Evolutionary conservation across 2,113 vertebrate species (phyloP).

Genomic region (Strix uralensis): DNA sequence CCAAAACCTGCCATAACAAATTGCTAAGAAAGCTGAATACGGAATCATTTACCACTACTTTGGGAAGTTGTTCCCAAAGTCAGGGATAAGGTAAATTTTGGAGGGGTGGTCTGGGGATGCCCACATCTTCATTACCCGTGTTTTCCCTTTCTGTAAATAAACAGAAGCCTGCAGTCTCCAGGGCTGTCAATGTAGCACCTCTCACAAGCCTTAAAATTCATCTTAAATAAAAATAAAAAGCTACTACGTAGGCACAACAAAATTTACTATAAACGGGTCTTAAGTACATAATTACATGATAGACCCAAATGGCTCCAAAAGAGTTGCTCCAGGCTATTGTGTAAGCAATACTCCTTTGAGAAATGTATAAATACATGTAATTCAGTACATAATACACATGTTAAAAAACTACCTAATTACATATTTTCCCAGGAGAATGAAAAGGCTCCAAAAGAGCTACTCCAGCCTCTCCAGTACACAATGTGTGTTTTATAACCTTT

Average conservation of each 20-base stretch:
- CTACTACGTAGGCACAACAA: conserved; percentile 47
- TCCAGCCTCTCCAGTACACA: conserved; percentile 61
- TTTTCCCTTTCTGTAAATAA: not conserved
- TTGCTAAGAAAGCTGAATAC: not conserved
- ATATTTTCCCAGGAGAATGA: conserved; percentile 72
- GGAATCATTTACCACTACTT: conserved; percentile 16
- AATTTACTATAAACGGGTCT: conserved; percentile 67
- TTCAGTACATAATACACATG: conserved; percentile 62
- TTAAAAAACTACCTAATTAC: conserved; percentile 70
- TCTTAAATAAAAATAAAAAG: conserved; percentile 39
- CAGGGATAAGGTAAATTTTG: not conserved
- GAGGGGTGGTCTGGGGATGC: not conserved
- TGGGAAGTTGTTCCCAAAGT: not conserved
- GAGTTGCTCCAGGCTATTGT: conserved; percentile 73
- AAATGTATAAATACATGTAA: conserved; percentile 75
- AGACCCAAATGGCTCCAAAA: conserved; percentile 66
- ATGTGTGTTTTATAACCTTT: conserved; percentile 75
- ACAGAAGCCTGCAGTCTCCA: conserved; percentile 9
- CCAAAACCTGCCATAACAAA: conserved; percentile 11
- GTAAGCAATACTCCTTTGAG: conserved; percentile 72
- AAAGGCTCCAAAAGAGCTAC: conserved; percentile 73
- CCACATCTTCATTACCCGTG: not conserved
- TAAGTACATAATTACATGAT: conserved; percentile 68
- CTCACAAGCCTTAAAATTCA: conserved; percentile 20
- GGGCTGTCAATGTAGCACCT: conserved; percentile 2